phyloP scores from a whole-genome alignment of 2,888 invertebrate species.

The Carterocephalus palaemon region DNA sequence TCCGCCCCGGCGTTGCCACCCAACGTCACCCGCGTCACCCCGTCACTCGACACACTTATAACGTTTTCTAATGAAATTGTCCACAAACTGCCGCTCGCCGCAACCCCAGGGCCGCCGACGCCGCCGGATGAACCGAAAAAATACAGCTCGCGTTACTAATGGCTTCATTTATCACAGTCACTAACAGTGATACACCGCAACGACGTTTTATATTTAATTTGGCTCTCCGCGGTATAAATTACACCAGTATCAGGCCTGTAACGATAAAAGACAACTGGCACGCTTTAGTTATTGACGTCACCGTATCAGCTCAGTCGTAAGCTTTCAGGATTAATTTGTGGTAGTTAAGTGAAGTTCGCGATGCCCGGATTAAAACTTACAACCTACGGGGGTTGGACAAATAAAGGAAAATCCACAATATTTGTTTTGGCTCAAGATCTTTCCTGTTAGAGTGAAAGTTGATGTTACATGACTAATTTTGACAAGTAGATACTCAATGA shows the following conservation, averaged over 20 bases:
- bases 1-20: constrained; percentile 56
- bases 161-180: constrained; percentile 79
- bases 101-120: constrained; percentile 68
- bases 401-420: constrained; percentile 36
- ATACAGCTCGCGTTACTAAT: constrained; percentile 78
- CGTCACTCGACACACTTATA: constrained; percentile 74
- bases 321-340: constrained; percentile 71
- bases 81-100: constrained; percentile 71
- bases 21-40: constrained; percentile 60
- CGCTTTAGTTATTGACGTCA: constrained; percentile 66
- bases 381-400: constrained; percentile 45
- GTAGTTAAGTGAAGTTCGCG: constrained; percentile 69
- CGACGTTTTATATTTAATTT: constrained; percentile 79
- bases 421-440: constrained; percentile 25
- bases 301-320: constrained; percentile 62
- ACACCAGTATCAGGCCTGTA: constrained; percentile 68
- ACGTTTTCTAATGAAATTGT: constrained; percentile 79
- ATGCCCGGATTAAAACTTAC: constrained; percentile 51
- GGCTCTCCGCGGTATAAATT: constrained; percentile 74
- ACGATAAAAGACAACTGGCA: constrained; percentile 64
- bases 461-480: too few species aligned
- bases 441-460: neutral
- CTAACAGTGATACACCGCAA: constrained; percentile 79
- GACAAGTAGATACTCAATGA: too few species aligned
- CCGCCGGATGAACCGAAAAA: constrained; percentile 77